Conservation (phyloP, 2,888 invertebrate genomes). For the Blera fallax region DNA sequence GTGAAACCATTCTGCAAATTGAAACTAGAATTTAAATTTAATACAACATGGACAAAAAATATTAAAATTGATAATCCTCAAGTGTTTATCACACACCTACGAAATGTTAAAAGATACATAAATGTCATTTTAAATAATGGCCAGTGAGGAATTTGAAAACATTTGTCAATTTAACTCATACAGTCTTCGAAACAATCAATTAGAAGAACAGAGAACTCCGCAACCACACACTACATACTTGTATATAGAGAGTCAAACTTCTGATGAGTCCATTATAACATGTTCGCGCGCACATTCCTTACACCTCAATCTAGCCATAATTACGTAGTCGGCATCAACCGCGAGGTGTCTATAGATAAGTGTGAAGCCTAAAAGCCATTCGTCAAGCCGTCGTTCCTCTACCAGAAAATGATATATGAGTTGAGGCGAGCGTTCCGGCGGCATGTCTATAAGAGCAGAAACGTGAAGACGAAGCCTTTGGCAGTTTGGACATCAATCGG, state of each 20-base stretch:
- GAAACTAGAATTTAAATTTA: neutral
- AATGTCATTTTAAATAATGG: conserved; percentile 39
- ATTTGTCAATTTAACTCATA: conserved; percentile 67
- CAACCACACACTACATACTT: conserved; percentile 54
- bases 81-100: neutral
- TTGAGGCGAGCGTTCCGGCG: conserved; percentile 66
- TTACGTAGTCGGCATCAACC: conserved; percentile 72
- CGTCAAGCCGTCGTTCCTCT: conserved; percentile 73
- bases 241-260: conserved; percentile 54
- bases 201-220: conserved; percentile 65
- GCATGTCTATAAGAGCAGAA: conserved; percentile 55
- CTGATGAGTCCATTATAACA: conserved; percentile 72
- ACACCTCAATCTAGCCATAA: conserved; percentile 73
- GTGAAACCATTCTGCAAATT: no score
- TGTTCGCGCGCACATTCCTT: conserved; percentile 72
- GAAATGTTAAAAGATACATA: conserved; percentile 11
- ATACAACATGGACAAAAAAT: neutral
- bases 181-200: conserved; percentile 67
- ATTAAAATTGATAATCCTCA: neutral
- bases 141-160: conserved; percentile 52
- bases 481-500: conserved; percentile 71
- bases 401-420: conserved; percentile 73
- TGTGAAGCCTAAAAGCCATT: conserved; percentile 73
- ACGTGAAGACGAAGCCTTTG: conserved; percentile 65
- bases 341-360: conserved; percentile 71